These are phyloP conservation scores for Macrotis lagotis DNA, from an alignment of 2,113 vertebrate species.

Conservation along the genomic window DNA sequence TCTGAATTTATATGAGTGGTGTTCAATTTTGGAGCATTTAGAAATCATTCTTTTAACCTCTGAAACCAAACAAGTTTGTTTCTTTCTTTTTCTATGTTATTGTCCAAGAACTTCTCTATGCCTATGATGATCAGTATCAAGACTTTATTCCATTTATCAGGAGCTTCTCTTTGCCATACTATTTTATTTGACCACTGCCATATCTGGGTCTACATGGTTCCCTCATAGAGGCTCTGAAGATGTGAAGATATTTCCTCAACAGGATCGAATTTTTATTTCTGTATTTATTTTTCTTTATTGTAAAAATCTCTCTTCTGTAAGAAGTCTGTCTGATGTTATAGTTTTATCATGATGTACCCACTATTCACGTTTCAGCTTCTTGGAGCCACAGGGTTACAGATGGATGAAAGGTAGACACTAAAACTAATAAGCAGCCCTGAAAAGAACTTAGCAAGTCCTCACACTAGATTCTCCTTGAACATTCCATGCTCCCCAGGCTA, in stretches of 20 bases:
- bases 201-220: background rate
- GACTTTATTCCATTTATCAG: background rate
- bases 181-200: background rate
- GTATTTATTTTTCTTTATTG: background rate
- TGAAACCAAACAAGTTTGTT: background rate
- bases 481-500: too few species aligned
- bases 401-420: too few species aligned
- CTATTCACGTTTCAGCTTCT: too few species aligned
- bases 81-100: background rate
- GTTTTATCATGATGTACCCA: too few species aligned
- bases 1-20: background rate
- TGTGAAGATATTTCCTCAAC: background rate
- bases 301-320: background rate
- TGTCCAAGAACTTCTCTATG: background rate
- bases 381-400: too few species aligned
- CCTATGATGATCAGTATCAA: background rate
- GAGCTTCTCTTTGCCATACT: background rate
- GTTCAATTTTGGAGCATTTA: background rate
- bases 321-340: background rate
- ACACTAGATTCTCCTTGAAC: too few species aligned
- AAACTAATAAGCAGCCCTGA: too few species aligned
- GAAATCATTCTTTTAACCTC: background rate
- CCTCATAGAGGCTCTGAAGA: background rate
- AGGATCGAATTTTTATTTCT: background rate
- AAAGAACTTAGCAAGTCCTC: too few species aligned